Evolutionary conservation across 2,797 vertebrate species (phyloP), one percentile per base, ranked within the genome.

Genomic region (Balearica regulorum): DNA sequence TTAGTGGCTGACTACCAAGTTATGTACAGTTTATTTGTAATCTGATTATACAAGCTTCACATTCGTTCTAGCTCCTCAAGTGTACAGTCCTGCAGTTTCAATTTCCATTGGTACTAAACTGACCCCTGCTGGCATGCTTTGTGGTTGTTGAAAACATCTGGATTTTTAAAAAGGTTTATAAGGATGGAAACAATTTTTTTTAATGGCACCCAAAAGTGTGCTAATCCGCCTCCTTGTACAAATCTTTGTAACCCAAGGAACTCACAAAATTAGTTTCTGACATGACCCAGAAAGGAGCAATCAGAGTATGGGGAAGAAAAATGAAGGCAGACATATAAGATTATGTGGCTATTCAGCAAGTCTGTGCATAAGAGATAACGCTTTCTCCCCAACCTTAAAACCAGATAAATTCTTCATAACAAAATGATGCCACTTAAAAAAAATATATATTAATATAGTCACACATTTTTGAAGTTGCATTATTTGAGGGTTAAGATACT

Each of bases 71-170:
- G 17, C 82, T 77, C 28, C 39, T 69, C 18, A 66, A 41, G 51
- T 17, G 16, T 13, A n/a, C 3, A 85, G 48, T 13, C 25, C 17
- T 49, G 16, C 18, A 44, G 25, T 68, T 86, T 20, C 71, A 77
- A 13, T 21, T 90, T 97, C 90, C 73, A 46, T 80, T 97, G 88
- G 94, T 97, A 83, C 85, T 95, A 94, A 98, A 93, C 95, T 97
- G 97, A 97, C 98, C 98, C 91, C 97, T 98, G 90, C 97, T 97
- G 98, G 97, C 44, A 35, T 13, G 15, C 89, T 60, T 69, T 82
- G 78, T 83, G 87, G 33, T 69, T 81, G 84, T 62, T 89, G 64
- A 82, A 95, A 93, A 94, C 79, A 92, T 48, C 66, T 86, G 77
- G 53, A 62, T 66, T 85, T 83, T 60, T 44, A 8, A 24, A 87